Base-by-base conservation (phyloP, 2,888 invertebrate genomes). In the Campaea margaritaria region DNA sequence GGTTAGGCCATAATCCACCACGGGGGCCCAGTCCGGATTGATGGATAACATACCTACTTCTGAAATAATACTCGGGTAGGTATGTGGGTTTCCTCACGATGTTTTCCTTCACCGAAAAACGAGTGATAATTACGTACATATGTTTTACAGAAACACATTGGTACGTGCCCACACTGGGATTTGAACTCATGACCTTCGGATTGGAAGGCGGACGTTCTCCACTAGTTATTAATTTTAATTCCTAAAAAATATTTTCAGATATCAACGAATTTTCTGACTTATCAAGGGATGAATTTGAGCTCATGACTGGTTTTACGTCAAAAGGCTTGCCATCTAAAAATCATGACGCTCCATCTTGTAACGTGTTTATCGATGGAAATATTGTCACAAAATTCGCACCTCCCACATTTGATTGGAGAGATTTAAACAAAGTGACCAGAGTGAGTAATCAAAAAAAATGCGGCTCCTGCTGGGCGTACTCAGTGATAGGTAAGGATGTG, bases 191-290 rank as follows among this genome's bases (percentile, higher is more conserved):
- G n/a, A n/a, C n/a, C n/a, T n/a, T n/a, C n/a, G n/a, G n/a, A n/a
- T n/a, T n/a, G n/a, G n/a, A n/a, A n/a, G n/a, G n/a, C n/a, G n/a
- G n/a, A n/a, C n/a, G n/a, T n/a, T n/a, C n/a, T n/a, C n/a, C n/a
- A n/a, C n/a, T n/a, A n/a, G n/a, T 28, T 9, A 28, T 34, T 34
- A 3, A 34, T 34, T 34, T 11, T 34, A 9, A 34, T 34, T 11
- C 9, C 1, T 34, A 34, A 34, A 3, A 34, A 11, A 11, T 9
- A 34, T 11, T 49, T 49, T 49, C 41, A 50, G 50, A 42, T 2
- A 50, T 50, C 13, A 50, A 41, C 28, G n/a, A 42, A 14, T 42
- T 39, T n/a, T 13, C 50, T 11, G 50, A 50, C 15, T 15, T 50
- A 15, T 50, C 50, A 3, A 50, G 41, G 11, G 15, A 27, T 12